Evolutionary conservation across 2,113 vertebrate species (phyloP), one percentile per base, ranked within the genome.

Genomic region (Pelobates fuscus): DNA sequence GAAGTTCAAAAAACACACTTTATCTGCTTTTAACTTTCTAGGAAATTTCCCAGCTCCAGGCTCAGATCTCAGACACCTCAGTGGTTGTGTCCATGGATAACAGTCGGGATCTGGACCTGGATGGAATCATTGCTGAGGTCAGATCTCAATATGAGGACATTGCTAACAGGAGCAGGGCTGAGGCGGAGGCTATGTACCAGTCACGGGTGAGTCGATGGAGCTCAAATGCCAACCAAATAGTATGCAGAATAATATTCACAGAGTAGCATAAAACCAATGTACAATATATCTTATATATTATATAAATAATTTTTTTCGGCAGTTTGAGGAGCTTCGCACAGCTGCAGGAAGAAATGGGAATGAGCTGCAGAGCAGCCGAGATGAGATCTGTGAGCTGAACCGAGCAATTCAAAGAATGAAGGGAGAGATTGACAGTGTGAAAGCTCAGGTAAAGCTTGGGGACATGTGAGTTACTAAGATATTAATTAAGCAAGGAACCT

Each of bases 31-130:
- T 37, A 37, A 10, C 32, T 49, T 17, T 18, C 15, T 15, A 72
- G 70, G 70, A 72, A 26, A 72, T 63, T 15, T 17, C 43, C 54
- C 59, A 72, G 26, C 70, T 72, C 21, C 59, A 72, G 15, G 27
- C 26, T 72, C 70, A 72, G 43, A 72, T 72, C 59, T 72, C 70
- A 54, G 70, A 72, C 43, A 72, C 70, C 7, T 72, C 70, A 24
- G 92, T 98, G 25, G 65, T 94, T 6, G 89, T 98, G 20, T 93
- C 95, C 80, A 96, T 96, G 94, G 95, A 96, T 88, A 96, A 95
- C 89, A 94, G 86, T 15, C 87, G 93, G 68, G 91, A 84, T 77
- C 90, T 98, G 44, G 90, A 98, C 86, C 85, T 95, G 89, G 91
- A 95, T 43, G 80, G 91, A 65, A 87, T 96, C 57, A 92, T 98